Base-by-base conservation (phyloP, 2,888 invertebrate genomes). In the Spodoptera exigua region DNA sequence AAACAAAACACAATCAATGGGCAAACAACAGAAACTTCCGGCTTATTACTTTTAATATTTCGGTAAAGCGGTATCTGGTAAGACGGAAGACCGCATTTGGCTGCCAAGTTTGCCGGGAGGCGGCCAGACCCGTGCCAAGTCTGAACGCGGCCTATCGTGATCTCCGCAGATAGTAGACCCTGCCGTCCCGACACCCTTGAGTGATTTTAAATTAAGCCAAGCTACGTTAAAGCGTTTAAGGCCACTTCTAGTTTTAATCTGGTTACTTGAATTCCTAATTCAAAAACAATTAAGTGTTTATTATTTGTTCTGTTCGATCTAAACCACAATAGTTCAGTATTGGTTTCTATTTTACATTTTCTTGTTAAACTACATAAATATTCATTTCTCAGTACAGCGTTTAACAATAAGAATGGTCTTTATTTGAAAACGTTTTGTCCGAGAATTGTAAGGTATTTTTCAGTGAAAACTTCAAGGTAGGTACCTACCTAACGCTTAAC, bases 141-240 rank as follows among this genome's bases (percentile, higher is more conserved):
- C 77, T 70, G 76, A 84, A 83, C 85, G 81, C 75, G 83, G 75
- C 77, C 84, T 87, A 89, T 89, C 89, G 78, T 76, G 86, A 89
- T 89, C 80, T 79, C 45, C 52, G 61, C 63, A 81, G 84, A 87
- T 84, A 82, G 73, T 49, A 51, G 76, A 70, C 75, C 78, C 79
- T 62, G 66, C 74, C 67, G 66, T 69, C 54, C 51, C 75, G 79
- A 79, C 82, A 82, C 83, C 75, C 85, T 84, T 87, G 82, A 89
- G 83, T 87, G 87, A 86, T 88, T 89, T 88, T 86, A 85, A 88
- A 89, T 88, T 85, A 85, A 79, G 74, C 69, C 53, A 21, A 48
- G n/a, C 18, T 41, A 48, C 58, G 43, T 58, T 48, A 48, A 49
- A 45, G n/a, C 58, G 43, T 58, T 48, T 52, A 49, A 45, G n/a